A percentile compares a stretch with the other conserved stretches of the same genome.
These are phyloP conservation scores for Nebria salina DNA, from an alignment of 2,888 invertebrate species.

Conservation along the genomic window DNA sequence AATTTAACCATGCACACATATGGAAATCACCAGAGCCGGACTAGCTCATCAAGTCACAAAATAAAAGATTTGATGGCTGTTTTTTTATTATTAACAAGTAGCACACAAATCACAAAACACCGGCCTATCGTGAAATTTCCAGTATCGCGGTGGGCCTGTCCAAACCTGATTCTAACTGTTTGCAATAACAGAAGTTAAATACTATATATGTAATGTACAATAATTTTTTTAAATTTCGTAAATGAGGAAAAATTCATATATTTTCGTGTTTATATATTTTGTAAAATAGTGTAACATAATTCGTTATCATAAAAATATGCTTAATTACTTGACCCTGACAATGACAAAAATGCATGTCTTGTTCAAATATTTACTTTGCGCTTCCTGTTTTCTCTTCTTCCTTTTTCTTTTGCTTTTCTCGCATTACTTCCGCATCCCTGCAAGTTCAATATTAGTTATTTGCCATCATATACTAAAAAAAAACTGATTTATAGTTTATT, in stretches of 20 bases:
- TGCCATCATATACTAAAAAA: too few species aligned
- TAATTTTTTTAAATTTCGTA: neutral
- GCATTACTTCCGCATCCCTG: slow-evolving; percentile 89
- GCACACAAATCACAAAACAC: neutral
- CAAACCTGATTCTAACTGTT: neutral
- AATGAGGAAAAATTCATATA: neutral
- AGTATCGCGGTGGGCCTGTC: neutral
- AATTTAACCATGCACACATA: neutral
- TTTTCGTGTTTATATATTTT: neutral
- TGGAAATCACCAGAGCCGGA: neutral
- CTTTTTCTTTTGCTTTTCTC: slow-evolving; percentile 86
- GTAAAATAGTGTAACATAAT: neutral
- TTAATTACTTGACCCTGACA: neutral
- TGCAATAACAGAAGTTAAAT: neutral
- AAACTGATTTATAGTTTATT: too few species aligned
- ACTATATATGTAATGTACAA: neutral
- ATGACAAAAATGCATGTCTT: neutral
- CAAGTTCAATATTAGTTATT: slow-evolving; percentile 53
- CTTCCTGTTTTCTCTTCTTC: slow-evolving; percentile 64
- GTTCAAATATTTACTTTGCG: slow-evolving; percentile 40
- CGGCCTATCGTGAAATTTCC: neutral
- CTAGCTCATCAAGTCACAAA: neutral
- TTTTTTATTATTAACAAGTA: neutral
- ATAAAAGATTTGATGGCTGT: neutral
- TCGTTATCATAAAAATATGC: neutral